phyloP scores from a whole-genome alignment of 2,888 invertebrate genomes.

The Alloscopus bannaensis region DNA sequence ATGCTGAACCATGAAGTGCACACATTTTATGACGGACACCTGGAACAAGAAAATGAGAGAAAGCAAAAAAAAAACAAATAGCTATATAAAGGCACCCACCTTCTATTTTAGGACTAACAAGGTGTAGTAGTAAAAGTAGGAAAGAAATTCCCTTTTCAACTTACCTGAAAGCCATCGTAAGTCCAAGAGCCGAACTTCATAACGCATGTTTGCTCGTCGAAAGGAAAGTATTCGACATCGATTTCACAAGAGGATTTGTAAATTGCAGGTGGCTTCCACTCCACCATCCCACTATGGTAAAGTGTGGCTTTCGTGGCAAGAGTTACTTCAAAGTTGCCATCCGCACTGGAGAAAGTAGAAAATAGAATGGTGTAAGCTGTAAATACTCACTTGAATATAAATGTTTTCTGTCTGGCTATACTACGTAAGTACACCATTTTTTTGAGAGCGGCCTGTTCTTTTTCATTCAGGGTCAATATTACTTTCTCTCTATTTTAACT shows the following conservation, averaged over 20 bases:
- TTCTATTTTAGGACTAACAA: no score
- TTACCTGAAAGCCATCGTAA: constrained; percentile 88
- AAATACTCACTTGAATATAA: no score
- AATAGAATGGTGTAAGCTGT: no score
- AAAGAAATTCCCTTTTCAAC: not conserved
- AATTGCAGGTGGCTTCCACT: constrained; percentile 94
- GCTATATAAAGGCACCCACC: no score
- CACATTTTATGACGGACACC: no score
- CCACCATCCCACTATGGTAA: constrained; percentile 87
- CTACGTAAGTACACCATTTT: no score
- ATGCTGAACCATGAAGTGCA: no score
- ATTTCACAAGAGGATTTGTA: constrained; percentile 93
- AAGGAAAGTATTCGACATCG: constrained; percentile 90
- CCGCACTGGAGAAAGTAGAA: constrained; percentile 84
- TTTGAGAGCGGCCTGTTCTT: no score
- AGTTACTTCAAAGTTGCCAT: constrained; percentile 90
- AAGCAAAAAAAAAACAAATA: not conserved
- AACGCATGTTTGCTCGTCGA: constrained; percentile 90
- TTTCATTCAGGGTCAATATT: no score
- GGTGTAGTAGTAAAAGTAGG: not conserved
- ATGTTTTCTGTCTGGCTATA: no score
- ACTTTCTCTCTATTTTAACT: no score
- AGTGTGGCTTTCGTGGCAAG: constrained; percentile 88
- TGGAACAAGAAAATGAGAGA: not conserved
- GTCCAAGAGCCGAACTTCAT: constrained; percentile 90